Conservation (phyloP, 2,888 invertebrate species). For the Drosophila diplacantha region DNA sequence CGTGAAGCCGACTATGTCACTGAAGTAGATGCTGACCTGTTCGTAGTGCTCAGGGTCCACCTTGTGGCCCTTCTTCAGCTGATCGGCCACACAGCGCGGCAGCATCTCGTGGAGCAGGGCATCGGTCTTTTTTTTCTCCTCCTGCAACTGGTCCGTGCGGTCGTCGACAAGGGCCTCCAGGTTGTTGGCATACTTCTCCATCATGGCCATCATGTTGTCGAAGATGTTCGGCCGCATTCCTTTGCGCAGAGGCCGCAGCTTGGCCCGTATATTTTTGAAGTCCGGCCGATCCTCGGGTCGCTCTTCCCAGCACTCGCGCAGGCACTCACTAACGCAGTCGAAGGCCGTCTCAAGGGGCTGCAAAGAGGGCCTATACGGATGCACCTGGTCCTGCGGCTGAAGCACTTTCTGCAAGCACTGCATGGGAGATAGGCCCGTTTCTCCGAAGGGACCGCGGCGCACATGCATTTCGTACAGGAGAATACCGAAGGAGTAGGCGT, state of each 20-base stretch:
- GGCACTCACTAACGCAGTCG: slow-evolving; percentile 90
- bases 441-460: slow-evolving; percentile 90
- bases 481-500: slow-evolving; percentile 91
- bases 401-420: slow-evolving; percentile 79
- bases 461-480: slow-evolving; percentile 93
- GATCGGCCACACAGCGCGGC: slow-evolving; percentile 93
- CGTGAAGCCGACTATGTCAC: slow-evolving; percentile 96
- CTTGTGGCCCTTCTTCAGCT: slow-evolving; percentile 91
- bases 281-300: slow-evolving; percentile 88
- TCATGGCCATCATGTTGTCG: slow-evolving; percentile 98
- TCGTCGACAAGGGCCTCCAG: slow-evolving; percentile 95
- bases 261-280: slow-evolving; percentile 88
- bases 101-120: slow-evolving; percentile 92
- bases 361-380: slow-evolving; percentile 82
- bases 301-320: slow-evolving; percentile 93
- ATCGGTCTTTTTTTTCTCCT: slow-evolving; percentile 98
- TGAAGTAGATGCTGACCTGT: slow-evolving; percentile 92
- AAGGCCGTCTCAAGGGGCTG: slow-evolving; percentile 88
- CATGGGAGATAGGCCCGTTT: slow-evolving; percentile 82
- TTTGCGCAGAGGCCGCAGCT: slow-evolving; percentile 88
- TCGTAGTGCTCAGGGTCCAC: slow-evolving; percentile 95
- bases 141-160: slow-evolving; percentile 93
- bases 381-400: slow-evolving; percentile 71
- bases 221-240: slow-evolving; percentile 98
- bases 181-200: slow-evolving; percentile 98